Base-by-base conservation (phyloP, 2,797 vertebrate species). In the Sebastes steindachneri region DNA sequence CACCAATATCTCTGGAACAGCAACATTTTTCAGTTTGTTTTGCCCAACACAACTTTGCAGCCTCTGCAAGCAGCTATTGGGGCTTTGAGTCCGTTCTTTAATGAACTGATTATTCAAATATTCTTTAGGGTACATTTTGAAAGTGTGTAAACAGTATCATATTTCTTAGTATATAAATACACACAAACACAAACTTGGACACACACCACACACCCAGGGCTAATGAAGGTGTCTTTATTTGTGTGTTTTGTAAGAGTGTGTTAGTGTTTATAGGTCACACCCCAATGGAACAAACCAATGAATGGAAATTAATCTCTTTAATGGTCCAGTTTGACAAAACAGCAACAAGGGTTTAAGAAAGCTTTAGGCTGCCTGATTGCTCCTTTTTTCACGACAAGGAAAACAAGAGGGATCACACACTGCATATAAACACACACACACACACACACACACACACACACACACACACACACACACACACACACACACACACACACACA, bases 281-380 rank as follows among this genome's bases (percentile, higher is more conserved):
- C 60, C 19, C 54, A 60, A 7, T 66, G 62, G 63, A 77, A 73
- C 23, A 72, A 60, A 19, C n/a, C 25, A 45, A 19, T 72, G 21
- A 72, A 68, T 71, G 21, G 25, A 31, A 54, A 82, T 65, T 12
- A 75, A 53, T 76, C 45, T 55, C 26, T 77, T 76, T 72, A 67
- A 68, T 72, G 62, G 51, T 58, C 63, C 53, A 11, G 11, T 81
- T 73, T 77, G 51, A 72, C 62, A 67, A 68, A 73, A 64, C 64
- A 58, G 33, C 68, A 73, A 37, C 51, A 68, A 64, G 35, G 65
- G 10, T 53, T 53, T 53, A 53, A 53, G 51, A 21, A 53, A 53
- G 51, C 51, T 53, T 64, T 63, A 62, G 51, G 48, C 33, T 63
- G 51, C 29, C 35, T 45, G 71, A 62, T 64, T 77, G 35, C 51